Evolutionary conservation across 1,140 invertebrate genomes (phyloP).

Genomic region (Drosophila kepulauana): DNA sequence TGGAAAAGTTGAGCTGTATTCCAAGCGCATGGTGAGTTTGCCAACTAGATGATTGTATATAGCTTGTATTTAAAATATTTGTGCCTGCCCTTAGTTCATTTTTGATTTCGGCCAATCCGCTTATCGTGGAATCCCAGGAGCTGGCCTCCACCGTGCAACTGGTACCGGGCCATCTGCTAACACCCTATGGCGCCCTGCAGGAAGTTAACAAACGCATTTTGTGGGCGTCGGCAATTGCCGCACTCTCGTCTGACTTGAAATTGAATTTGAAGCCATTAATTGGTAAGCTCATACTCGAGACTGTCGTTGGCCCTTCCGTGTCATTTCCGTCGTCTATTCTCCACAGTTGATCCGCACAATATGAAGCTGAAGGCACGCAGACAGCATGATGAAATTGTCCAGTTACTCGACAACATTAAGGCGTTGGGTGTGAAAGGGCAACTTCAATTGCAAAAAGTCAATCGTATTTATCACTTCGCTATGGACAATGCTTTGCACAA

Average conservation of each 20-base stretch:
- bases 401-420: slow-evolving; percentile 74
- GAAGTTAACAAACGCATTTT: slow-evolving; percentile 83
- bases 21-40: slow-evolving; percentile 61
- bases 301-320: slow-evolving; percentile 21
- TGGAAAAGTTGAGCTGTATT: slow-evolving; percentile 68
- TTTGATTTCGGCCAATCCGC: slow-evolving; percentile 77
- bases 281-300: slow-evolving; percentile 63
- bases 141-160: slow-evolving; percentile 77
- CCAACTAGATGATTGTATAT: background rate
- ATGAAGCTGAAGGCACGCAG: slow-evolving; percentile 61
- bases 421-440: slow-evolving; percentile 58
- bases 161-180: slow-evolving; percentile 73
- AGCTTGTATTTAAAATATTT: slow-evolving; percentile 10
- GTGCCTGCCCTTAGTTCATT: slow-evolving; percentile 52
- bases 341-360: slow-evolving; percentile 68
- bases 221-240: slow-evolving; percentile 82
- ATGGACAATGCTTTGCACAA: slow-evolving; percentile 68
- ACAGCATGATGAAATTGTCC: slow-evolving; percentile 70
- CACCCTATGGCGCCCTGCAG: slow-evolving; percentile 76
- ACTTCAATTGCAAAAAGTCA: slow-evolving; percentile 59
- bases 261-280: slow-evolving; percentile 80
- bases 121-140: slow-evolving; percentile 77
- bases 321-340: slow-evolving; percentile 52
- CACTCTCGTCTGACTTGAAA: slow-evolving; percentile 75
- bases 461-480: slow-evolving; percentile 69